Evolutionary conservation across 2,113 vertebrate genomes (phyloP).

Genomic region (Platanista minor): DNA sequence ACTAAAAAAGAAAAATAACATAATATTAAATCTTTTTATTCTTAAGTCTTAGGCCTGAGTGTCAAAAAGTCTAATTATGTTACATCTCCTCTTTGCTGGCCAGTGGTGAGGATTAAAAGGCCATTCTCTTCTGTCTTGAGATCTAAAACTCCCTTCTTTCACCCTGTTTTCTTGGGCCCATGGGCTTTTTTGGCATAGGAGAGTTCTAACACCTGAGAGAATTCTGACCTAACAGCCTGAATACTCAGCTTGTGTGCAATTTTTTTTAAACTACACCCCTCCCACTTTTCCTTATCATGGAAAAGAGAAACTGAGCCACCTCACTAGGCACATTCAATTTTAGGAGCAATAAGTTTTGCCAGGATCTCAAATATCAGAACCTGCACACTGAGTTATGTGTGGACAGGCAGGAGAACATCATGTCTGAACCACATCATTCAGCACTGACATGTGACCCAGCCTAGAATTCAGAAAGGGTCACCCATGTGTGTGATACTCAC

Average conservation of each 20-base stretch:
- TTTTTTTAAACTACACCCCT: neutral
- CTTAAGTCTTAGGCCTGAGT: neutral
- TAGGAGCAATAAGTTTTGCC: conserved; percentile 55
- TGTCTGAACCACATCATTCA: conserved; percentile 58
- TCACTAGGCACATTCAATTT: conserved; percentile 60
- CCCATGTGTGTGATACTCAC: neutral
- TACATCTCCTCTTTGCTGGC: neutral
- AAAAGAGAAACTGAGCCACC: conserved; percentile 43
- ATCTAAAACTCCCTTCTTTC: neutral
- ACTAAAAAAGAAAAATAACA: neutral
- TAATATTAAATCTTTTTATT: neutral
- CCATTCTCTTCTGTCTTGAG: neutral
- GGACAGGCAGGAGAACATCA: conserved; percentile 60
- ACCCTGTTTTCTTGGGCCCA: neutral
- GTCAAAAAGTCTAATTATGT: neutral
- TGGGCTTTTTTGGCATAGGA: neutral
- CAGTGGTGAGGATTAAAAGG: neutral
- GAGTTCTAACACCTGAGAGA: neutral
- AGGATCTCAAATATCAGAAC: conserved; percentile 66
- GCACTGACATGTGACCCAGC: conserved; percentile 37
- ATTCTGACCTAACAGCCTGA: neutral
- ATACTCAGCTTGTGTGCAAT: neutral
- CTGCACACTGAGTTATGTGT: conserved; percentile 44
- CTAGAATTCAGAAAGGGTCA: conserved; percentile 49
- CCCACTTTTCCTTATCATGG: neutral